Percentiles rank a stretch among this genome's conserved stretches.
These are phyloP conservation scores for Chelonus formosanus DNA, from an alignment of 2,888 invertebrate species.

Conservation along the genomic window DNA sequence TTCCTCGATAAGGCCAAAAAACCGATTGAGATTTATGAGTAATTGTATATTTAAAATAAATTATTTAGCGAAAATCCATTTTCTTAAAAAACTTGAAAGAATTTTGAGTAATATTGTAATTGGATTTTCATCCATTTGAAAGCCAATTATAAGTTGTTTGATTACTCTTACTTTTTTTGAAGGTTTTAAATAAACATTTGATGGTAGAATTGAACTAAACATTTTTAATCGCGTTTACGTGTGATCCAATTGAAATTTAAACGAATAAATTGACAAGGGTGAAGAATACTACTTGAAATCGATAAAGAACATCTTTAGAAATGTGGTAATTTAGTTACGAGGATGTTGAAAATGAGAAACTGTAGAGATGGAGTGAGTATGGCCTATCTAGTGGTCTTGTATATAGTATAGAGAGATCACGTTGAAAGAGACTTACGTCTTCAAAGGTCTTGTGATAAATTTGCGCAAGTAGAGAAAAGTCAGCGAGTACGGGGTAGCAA, in stretches of 20 bases:
- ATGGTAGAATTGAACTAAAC: neutral
- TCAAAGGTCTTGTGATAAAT: conserved; percentile 46
- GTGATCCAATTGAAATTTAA: conserved; percentile 24
- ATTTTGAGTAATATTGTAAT: too few species aligned
- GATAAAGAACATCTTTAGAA: conserved; percentile 23
- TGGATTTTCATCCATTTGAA: too few species aligned
- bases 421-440: conserved; percentile 34
- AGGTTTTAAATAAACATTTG: too few species aligned
- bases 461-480: conserved; percentile 37
- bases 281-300: conserved; percentile 30
- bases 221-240: conserved; percentile 27
- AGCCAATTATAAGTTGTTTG: too few species aligned
- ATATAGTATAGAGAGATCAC: conserved; percentile 18
- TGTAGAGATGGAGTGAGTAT: too few species aligned
- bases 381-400: conserved; percentile 16
- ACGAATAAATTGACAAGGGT: conserved; percentile 16
- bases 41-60: neutral
- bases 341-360: too few species aligned
- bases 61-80: too few species aligned
- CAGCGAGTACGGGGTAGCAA: conserved; percentile 18
- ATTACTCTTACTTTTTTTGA: too few species aligned
- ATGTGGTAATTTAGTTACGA: neutral
- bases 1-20: neutral
- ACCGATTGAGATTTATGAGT: neutral
- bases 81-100: too few species aligned